Evolutionary conservation across 2,797 vertebrate genomes (phyloP).

Genomic region (Nasua narica): DNA sequence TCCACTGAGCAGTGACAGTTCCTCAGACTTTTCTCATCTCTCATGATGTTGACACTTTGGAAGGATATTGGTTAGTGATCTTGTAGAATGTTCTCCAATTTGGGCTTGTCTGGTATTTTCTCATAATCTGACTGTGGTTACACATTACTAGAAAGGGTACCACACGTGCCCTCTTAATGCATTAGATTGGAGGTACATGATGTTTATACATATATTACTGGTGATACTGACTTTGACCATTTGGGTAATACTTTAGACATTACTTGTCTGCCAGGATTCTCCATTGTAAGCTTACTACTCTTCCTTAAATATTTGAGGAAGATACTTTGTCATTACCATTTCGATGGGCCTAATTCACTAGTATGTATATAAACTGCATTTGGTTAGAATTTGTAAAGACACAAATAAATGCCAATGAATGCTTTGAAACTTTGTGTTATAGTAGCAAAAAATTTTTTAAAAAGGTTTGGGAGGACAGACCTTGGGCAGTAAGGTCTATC

Average conservation of each 20-base stretch:
- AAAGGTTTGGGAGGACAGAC: background rate
- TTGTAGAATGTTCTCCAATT: background rate
- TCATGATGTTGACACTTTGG: background rate
- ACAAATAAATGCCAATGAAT: slow-evolving; percentile 25
- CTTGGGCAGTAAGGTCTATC: background rate
- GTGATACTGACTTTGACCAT: background rate
- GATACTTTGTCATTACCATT: background rate
- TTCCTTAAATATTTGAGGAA: slow-evolving; percentile 33
- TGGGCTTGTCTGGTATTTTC: background rate
- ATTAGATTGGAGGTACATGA: background rate
- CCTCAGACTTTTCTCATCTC: background rate
- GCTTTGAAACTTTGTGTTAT: slow-evolving; percentile 11
- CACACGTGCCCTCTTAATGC: background rate
- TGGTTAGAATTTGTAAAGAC: background rate
- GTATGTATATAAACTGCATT: background rate
- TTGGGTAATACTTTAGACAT: background rate
- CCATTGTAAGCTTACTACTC: background rate
- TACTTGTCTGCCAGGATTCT: background rate
- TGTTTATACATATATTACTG: background rate
- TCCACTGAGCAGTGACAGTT: background rate
- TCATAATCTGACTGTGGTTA: background rate
- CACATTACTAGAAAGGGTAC: background rate
- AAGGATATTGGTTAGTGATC: background rate
- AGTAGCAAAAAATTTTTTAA: background rate
- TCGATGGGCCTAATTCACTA: background rate